These are phyloP conservation scores for Eulemur albifrons DNA, from an alignment of 2,797 vertebrate species.

Conservation along the genomic window DNA sequence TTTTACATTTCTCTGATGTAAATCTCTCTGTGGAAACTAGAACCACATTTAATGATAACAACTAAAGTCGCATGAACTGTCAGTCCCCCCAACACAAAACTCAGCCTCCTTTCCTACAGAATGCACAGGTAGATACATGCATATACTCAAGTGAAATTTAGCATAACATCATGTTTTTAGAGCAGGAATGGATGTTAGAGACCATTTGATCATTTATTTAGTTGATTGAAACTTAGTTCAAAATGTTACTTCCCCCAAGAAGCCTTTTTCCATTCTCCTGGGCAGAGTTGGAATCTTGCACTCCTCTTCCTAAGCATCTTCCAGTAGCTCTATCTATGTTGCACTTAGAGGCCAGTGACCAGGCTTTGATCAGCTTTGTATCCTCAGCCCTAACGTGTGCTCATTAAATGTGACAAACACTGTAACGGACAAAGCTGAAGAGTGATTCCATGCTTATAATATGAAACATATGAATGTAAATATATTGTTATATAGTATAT, in stretches of 20 bases:
- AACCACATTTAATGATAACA: neutral
- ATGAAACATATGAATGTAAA: neutral
- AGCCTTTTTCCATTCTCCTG: neutral
- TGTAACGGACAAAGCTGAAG: neutral
- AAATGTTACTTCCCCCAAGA: neutral
- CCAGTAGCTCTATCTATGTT: neutral
- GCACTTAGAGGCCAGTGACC: neutral
- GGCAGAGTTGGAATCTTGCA: accelerated
- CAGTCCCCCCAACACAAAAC: neutral
- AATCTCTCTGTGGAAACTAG: neutral
- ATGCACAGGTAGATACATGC: accelerated
- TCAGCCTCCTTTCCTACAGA: neutral
- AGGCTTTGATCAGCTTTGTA: neutral
- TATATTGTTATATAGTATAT: neutral
- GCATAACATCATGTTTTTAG: neutral
- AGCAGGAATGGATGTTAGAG: neutral
- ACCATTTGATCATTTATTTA: neutral
- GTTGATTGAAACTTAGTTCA: neutral
- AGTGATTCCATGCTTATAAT: neutral
- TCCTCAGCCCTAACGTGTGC: neutral
- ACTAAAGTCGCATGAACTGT: neutral
- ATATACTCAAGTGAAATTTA: neutral
- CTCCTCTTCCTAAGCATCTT: neutral
- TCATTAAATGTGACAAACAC: neutral
- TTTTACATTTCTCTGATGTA: neutral